Evolutionary conservation across 2,888 invertebrate genomes (phyloP), one percentile per base, ranked within the genome.

Genomic region (Napeogenes inachia): DNA sequence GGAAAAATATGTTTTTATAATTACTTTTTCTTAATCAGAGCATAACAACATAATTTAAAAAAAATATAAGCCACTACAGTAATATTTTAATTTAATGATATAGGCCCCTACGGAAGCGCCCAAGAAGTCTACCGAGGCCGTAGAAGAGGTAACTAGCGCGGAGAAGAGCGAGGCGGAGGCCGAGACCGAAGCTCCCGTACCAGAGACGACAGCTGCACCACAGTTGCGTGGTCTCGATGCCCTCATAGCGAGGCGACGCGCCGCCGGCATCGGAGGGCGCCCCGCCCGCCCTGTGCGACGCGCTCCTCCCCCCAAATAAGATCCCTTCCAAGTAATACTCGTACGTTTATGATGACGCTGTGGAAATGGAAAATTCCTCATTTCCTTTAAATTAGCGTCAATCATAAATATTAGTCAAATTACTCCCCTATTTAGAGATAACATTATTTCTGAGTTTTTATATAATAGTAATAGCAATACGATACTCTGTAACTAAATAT

Each of bases 191-290:
- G 76, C 85, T 3, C 71, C 76, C 21, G 75, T 80, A 1, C 74
- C 73, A 4, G 87, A 88, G 70, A 89, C 89, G 45, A 93, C 93
- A 60, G 84, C 91, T 38, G 91, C 93, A 64, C 90, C 92, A 56
- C 91, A 91, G 61, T 92, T 94, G 42, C 91, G 92, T 65, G 94
- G 94, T 0, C 84, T 94, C 0, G 92, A 91, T 72, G 94, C 95
- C 47, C 89, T 95, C 45, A 86, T 95, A 56, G 94, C 94, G 56
- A 89, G 95, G 71, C 93, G 95, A 78, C 89, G 95, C 73, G 92
- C 93, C 38, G 86, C 82, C 54, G 84, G 84, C 56, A 75, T 81
- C 59, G 86, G 84, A 35, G 76, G 75, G 35, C 69, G 87, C 4
- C 87, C 85, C 4, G 79, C 75, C 42, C 73, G 88, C 56, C 87